Percentiles rank a stretch among this genome's conserved stretches.
These are phyloP conservation scores for Diarsia dahlii DNA, from an alignment of 2,888 invertebrate species.

Conservation along the genomic window DNA sequence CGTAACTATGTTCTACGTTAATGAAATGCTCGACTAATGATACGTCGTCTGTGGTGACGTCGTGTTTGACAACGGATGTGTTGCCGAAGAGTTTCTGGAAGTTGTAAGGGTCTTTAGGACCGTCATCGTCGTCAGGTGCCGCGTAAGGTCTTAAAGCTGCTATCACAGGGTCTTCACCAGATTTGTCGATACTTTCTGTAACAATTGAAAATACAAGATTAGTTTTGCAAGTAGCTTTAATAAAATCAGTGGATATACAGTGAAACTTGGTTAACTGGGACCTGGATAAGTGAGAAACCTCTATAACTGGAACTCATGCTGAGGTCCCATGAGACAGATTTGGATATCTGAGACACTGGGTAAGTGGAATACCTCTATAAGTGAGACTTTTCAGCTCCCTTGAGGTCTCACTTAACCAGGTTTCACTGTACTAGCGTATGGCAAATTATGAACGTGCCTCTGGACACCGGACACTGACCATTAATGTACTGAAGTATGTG, in stretches of 20 bases:
- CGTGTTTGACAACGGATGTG: slow-evolving; percentile 67
- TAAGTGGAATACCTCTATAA: no score
- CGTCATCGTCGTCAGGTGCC: slow-evolving; percentile 82
- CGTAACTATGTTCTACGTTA: slow-evolving; percentile 87
- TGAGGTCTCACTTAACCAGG: no score
- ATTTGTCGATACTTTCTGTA: slow-evolving; percentile 88
- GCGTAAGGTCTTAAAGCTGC: slow-evolving; percentile 84
- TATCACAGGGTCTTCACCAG: slow-evolving; percentile 86
- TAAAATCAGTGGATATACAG: not conserved
- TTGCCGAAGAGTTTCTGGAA: slow-evolving; percentile 86
- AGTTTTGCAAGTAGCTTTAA: not conserved
- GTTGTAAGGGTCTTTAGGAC: slow-evolving; percentile 73
- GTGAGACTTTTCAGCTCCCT: no score
- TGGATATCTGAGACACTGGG: no score
- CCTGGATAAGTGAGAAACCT: no score
- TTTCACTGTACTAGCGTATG: no score
- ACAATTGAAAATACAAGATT: slow-evolving; percentile 71
- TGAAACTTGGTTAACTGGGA: no score
- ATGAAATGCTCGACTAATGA: slow-evolving; percentile 82
- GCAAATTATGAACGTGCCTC: not conserved
- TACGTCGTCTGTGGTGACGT: slow-evolving; percentile 71
- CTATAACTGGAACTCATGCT: no score
- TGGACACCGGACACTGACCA: not conserved
- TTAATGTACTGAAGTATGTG: not conserved
- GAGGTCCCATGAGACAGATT: no score